phyloP scores from a whole-genome alignment of 1,140 invertebrate species.

The Anastatus disparis region DNA sequence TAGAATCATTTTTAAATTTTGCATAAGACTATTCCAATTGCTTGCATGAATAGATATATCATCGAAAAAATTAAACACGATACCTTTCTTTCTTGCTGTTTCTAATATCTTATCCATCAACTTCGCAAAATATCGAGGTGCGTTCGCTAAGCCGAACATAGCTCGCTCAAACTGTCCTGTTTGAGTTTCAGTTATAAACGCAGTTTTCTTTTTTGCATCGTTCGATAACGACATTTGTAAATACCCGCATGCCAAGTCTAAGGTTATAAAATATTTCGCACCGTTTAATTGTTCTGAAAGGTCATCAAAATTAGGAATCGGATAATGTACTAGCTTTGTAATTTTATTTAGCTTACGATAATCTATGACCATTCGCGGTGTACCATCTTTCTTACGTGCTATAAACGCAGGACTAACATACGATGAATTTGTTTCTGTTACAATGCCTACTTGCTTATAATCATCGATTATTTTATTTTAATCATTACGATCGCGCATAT shows the following conservation, averaged over 20 bases:
- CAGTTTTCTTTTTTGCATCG: not conserved
- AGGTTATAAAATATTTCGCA: not conserved
- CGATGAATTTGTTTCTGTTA: conserved; percentile 34
- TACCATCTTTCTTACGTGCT: conserved; percentile 19
- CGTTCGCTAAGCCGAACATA: conserved; percentile 40
- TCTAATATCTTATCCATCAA: too few species aligned
- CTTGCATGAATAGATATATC: conserved; percentile 47
- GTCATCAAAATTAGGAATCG: conserved; percentile 39
- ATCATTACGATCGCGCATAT: not conserved
- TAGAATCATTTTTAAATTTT: conserved; percentile 45
- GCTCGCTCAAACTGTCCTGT: conserved; percentile 35
- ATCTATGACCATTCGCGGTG: conserved; percentile 27
- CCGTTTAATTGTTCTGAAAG: not conserved
- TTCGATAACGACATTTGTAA: conserved; percentile 35
- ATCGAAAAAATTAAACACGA: conserved; percentile 43
- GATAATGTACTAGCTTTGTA: conserved; percentile 33
- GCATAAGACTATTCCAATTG: conserved; percentile 43
- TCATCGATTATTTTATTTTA: not conserved
- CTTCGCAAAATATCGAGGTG: conserved; percentile 29
- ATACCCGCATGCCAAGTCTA: too few species aligned
- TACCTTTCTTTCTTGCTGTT: too few species aligned
- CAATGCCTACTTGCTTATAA: not conserved
- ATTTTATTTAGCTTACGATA: conserved; percentile 30
- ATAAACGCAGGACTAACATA: conserved; percentile 44
- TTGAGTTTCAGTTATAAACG: conserved; percentile 36